Base-by-base conservation (phyloP, 1,140 invertebrate species). In the Hyposmocoma kahamanoa region DNA sequence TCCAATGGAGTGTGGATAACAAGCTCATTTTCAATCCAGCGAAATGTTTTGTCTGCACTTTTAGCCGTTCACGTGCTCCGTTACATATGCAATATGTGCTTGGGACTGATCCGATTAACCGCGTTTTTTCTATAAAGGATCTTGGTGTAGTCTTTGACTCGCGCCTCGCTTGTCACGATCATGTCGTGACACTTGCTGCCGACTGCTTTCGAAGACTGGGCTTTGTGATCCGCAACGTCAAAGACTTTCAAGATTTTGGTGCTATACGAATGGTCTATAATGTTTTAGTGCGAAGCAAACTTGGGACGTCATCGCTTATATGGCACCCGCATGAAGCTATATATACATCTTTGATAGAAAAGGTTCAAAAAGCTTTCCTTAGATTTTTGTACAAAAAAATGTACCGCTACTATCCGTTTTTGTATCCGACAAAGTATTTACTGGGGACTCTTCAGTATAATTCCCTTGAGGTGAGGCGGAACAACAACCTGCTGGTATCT, bases 341-440 rank as follows among this genome's bases (percentile, higher is more conserved):
- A 4, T 44, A 44, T n/a, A 8, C 24, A 1, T 19, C 30, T 8
- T 17, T 44, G n/a, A 13, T 44, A 18, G 42, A 44, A 17, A 44
- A 44, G 22, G 42, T 44, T 2, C 24, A 44, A 30, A 44, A 44
- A 19, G 42, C 42, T 18, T 44, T 44, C 24, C 15, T 44, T 0
- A 15, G 42, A 24, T 28, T 43, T 34, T 13, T 34, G 4, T 34
- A 34, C 32, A 34, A 34, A 13, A 34, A 34, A 34, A 34, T 15
- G n/a, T 34, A 34, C 32, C 8, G 32, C 3, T 34, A 34, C 13
- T 34, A 34, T 15, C 32, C 32, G 5, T 34, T 34, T 13, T 13
- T 34, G 8, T 34, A 34, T 15, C 32, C 32, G 5, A 34, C 32
- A 13, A 34, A 34, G 15, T 34, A 10, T 13, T 15, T 34, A 13